Evolutionary conservation across 1,140 invertebrate genomes (phyloP).

Genomic region (Chlorops oryzae): DNA sequence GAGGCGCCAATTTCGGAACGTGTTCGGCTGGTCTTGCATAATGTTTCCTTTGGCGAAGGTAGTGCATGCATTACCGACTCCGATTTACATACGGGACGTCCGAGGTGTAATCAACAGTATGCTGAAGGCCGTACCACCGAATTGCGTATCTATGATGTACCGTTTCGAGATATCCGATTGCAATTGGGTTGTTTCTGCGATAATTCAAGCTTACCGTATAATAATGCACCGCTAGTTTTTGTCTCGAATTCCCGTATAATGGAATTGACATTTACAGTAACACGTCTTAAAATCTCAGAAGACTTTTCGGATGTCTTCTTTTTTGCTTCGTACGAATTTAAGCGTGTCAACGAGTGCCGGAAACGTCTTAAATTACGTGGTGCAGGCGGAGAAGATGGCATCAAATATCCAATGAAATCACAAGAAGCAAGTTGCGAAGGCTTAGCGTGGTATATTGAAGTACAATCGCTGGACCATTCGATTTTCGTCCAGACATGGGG

Average conservation of each 20-base stretch:
- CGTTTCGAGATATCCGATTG: conserved; percentile 58
- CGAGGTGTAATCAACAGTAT: conserved; percentile 51
- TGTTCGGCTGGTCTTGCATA: conserved; percentile 60
- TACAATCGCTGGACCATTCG: conserved; percentile 61
- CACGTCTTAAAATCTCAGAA: conserved; percentile 61
- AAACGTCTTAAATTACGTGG: conserved; percentile 58
- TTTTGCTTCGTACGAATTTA: conserved; percentile 61
- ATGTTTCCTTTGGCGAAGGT: conserved; percentile 62
- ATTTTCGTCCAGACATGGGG: conserved; percentile 72
- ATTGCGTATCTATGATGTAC: conserved; percentile 58
- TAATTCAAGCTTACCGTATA: conserved; percentile 53
- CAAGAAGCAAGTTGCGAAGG: conserved; percentile 64
- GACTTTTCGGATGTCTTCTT: conserved; percentile 65
- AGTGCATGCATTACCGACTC: conserved; percentile 61
- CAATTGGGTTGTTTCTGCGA: conserved; percentile 62
- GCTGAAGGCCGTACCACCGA: conserved; percentile 53
- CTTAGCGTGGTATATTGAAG: conserved; percentile 67
- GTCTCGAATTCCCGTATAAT: conserved; percentile 57
- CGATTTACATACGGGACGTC: conserved; percentile 64
- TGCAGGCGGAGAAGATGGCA: conserved; percentile 56
- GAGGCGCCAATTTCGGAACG: conserved; percentile 61
- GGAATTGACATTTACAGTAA: conserved; percentile 59
- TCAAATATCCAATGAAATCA: conserved; percentile 54
- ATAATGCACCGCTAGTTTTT: conserved; percentile 55
- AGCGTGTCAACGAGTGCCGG: conserved; percentile 59